Conservation (phyloP, 2,113 vertebrate species). For the Falcunculus frontatus region DNA sequence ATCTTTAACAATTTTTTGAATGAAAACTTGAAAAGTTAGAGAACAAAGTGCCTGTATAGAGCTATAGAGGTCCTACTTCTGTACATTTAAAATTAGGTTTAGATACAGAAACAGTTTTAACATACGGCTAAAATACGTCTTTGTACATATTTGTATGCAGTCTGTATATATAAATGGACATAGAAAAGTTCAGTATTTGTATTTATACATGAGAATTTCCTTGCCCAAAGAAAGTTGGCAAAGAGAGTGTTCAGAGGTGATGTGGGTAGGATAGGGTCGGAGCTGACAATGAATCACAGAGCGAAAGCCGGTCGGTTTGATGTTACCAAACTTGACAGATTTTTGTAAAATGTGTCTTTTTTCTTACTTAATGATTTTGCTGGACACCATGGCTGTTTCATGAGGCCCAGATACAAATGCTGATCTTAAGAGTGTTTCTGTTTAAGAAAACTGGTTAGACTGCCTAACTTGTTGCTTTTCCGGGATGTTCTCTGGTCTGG, state of each 20-base stretch:
- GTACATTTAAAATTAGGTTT: background rate
- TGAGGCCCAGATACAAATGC: background rate
- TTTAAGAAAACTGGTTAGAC: background rate
- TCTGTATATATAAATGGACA: background rate
- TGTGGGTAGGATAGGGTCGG: rapidly evolving
- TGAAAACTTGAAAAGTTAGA: background rate
- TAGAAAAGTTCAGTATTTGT: background rate
- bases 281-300: background rate
- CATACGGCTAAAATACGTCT: background rate
- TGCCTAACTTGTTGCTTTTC: background rate
- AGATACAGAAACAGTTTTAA: background rate
- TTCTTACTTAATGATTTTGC: background rate
- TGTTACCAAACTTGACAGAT: background rate
- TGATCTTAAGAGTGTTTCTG: background rate
- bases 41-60: background rate
- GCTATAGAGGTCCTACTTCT: background rate
- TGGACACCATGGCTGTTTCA: background rate
- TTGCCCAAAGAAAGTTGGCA: background rate
- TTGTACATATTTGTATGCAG: background rate
- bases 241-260: background rate
- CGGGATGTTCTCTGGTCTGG: background rate
- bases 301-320: background rate
- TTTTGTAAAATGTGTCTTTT: background rate
- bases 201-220: background rate
- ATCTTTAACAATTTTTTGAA: background rate